Conservation (phyloP, 2,888 invertebrate genomes). For the Eudasyphora cyanicolor region DNA sequence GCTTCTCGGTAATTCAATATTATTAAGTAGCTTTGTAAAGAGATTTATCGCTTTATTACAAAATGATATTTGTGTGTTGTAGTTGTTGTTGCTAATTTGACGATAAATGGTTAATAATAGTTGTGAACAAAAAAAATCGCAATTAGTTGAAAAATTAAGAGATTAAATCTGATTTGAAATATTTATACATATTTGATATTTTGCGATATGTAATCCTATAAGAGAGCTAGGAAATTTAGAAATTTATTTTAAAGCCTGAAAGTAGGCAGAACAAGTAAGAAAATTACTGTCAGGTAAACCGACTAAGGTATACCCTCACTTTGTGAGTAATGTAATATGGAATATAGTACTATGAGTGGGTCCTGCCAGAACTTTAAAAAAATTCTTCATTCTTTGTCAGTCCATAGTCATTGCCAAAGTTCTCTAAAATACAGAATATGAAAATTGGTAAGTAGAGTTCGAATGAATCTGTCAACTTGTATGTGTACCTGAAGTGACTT, state of each 20-base stretch:
- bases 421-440: too few relatives aligned
- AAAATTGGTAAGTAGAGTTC: too few relatives aligned
- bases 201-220: background rate
- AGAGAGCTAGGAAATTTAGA: background rate
- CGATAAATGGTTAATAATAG: background rate
- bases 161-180: background rate
- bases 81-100: slow-evolving; percentile 11
- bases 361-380: too few relatives aligned
- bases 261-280: background rate
- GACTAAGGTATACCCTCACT: too few relatives aligned
- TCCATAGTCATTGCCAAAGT: too few relatives aligned
- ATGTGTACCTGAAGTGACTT: too few relatives aligned
- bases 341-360: too few relatives aligned
- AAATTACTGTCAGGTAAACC: too few relatives aligned
- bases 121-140: background rate
- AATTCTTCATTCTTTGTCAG: too few relatives aligned
- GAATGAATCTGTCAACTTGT: too few relatives aligned
- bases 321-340: too few relatives aligned
- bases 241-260: background rate
- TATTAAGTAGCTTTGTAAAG: slow-evolving; percentile 40
- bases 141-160: background rate
- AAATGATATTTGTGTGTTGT: background rate
- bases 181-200: background rate
- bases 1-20: slow-evolving; percentile 43
- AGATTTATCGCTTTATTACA: slow-evolving; percentile 52